These are phyloP conservation scores for Imbricaverruca yamaguchii DNA, from an alignment of 2,888 invertebrate species.

Conservation along the genomic window DNA sequence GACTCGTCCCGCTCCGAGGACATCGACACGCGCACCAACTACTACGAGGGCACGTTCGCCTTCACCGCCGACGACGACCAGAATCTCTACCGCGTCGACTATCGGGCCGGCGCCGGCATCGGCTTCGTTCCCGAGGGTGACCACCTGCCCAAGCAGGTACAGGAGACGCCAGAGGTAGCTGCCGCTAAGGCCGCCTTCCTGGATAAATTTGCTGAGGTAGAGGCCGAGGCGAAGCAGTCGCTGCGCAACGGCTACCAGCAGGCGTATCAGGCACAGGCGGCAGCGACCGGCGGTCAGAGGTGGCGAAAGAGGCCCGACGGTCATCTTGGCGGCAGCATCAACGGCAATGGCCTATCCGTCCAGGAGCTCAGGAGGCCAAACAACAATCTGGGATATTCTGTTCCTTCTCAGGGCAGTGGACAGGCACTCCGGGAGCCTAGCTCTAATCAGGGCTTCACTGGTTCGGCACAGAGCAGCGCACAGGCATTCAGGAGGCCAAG, in stretches of 20 bases:
- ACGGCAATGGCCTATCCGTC: neutral
- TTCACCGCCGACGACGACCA: constrained; percentile 13
- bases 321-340: neutral
- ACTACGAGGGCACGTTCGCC: neutral
- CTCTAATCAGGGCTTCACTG: no score
- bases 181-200: constrained; percentile 17
- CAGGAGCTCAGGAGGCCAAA: neutral
- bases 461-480: no score
- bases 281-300: neutral
- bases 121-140: constrained; percentile 11
- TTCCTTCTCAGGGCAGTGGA: no score
- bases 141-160: constrained; percentile 14
- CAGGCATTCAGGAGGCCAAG: no score
- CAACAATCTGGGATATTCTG: neutral
- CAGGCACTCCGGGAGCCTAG: no score
- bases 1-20: constrained; percentile 14
- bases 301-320: neutral
- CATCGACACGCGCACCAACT: constrained; percentile 5
- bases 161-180: constrained; percentile 10
- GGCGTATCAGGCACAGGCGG: neutral
- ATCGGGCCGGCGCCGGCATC: constrained; percentile 10
- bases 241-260: neutral
- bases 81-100: neutral
- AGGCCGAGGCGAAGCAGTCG: neutral
- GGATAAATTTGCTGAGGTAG: neutral